Percentiles rank a stretch among this genome's conserved stretches.
These are phyloP conservation scores for Drosophila paranaensis DNA, from an alignment of 2,888 invertebrate species.

Conservation along the genomic window DNA sequence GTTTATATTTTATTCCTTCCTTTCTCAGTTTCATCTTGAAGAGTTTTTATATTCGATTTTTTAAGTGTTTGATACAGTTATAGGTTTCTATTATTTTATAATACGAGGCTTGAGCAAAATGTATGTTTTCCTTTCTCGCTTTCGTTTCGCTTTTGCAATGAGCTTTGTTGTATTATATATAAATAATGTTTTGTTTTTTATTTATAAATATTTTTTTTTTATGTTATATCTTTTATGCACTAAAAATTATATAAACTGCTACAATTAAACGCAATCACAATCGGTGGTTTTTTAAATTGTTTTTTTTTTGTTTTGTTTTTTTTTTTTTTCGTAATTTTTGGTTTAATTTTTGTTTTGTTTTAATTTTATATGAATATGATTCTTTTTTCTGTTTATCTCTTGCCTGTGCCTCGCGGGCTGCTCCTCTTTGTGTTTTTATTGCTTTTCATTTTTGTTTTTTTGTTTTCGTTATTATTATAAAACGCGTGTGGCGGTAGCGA, in stretches of 20 bases:
- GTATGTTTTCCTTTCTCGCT: slow-evolving; percentile 26
- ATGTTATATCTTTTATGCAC: slow-evolving; percentile 61
- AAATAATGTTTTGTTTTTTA: slow-evolving; percentile 25
- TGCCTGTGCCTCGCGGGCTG: slow-evolving; percentile 46
- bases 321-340: slow-evolving; percentile 56
- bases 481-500: slow-evolving; percentile 37
- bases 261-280: slow-evolving; percentile 85
- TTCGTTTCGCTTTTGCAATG: slow-evolving; percentile 39
- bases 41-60: slow-evolving; percentile 16
- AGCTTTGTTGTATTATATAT: slow-evolving; percentile 36
- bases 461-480: slow-evolving; percentile 42
- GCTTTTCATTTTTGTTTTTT: slow-evolving; percentile 52
- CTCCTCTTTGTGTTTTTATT: slow-evolving; percentile 51
- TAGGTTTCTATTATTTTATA: slow-evolving; percentile 21
- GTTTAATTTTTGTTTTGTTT: slow-evolving; percentile 50
- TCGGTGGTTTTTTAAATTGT: slow-evolving; percentile 84
- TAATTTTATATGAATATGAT: slow-evolving; percentile 27
- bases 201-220: slow-evolving; percentile 50
- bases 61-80: slow-evolving; percentile 19
- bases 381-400: slow-evolving; percentile 21
- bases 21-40: slow-evolving; percentile 7
- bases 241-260: slow-evolving; percentile 80
- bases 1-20: not conserved
- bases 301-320: slow-evolving; percentile 62
- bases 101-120: slow-evolving; percentile 63